Evolutionary conservation across 2,888 invertebrate species (phyloP), one percentile per base, ranked within the genome.

Genomic region (Clusia tigrina): DNA sequence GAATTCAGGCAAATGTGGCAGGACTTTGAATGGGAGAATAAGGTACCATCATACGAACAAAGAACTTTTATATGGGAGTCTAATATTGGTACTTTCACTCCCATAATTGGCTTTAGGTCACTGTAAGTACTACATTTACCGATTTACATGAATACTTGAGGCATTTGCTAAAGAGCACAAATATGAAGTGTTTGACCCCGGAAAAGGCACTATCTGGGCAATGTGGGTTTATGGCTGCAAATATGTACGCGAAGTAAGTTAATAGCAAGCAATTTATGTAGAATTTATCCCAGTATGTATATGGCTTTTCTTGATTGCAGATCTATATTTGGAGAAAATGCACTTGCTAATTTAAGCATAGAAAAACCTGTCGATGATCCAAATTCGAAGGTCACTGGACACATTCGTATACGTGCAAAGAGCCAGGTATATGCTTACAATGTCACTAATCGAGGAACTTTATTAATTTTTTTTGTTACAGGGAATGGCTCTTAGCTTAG

Each of bases 1-100:
- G 98, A 99, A 86, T 99, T 99, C 88, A 86, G 99, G 5, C 92
- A 94, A 85, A 99, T 99, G 99, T 99, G 99, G 99, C 96, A 97
- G 2, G 98, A 98, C 87, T 99, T 99, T 86, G 99, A 99, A 85
- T 99, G 99, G 99, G 99, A 99, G 86, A 99, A 99, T 85, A 99
- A 99, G 89, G 96, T 87, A 69, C n/a, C 10, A 1, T 18, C 5
- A 38, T 53, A 53, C 2, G 12, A 24, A 24, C 17, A 15, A 9
- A 3, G 12, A 15, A 1, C 15, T 18, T 55, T 37, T 2, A 54
- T 54, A 26, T 23, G 2, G 6, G 46, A 26, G 5, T 48, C 5
- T 22, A 42, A 42, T 42, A 46, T 22, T 51, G 10, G 32, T 26
- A 6, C 18, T 23, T 6, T 17, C n/a, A 37, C 18, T 42, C 52